Conservation (phyloP, 1,140 invertebrate species). For the Procambarus clarkii region DNA sequence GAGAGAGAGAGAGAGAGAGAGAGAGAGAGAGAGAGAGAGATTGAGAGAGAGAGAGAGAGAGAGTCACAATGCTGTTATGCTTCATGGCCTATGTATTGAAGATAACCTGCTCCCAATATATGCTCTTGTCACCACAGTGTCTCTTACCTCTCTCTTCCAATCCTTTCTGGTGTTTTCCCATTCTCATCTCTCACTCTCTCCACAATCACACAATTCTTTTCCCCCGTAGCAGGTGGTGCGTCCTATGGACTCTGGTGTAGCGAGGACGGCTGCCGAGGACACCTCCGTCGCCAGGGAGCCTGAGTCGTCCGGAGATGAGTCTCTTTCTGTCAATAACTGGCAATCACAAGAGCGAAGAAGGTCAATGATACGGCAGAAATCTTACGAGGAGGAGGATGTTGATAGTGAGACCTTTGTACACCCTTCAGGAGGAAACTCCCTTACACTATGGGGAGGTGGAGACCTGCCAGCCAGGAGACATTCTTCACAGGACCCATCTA, state of each 20-base stretch:
- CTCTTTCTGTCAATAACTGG: constrained; percentile 31
- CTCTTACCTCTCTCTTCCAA: too few species aligned
- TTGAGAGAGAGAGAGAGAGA: too few species aligned
- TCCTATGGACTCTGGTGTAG: constrained; percentile 24
- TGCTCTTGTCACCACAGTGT: too few species aligned
- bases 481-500: constrained; percentile 67
- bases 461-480: constrained; percentile 64
- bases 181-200: too few species aligned
- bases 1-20: too few species aligned
- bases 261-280: constrained; percentile 37
- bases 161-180: too few species aligned
- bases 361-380: constrained; percentile 72
- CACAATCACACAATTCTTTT: too few species aligned
- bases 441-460: constrained; percentile 58
- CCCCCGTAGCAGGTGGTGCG: not conserved
- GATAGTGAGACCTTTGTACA: constrained; percentile 54
- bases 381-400: constrained; percentile 66
- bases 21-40: too few species aligned
- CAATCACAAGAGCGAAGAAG: constrained; percentile 50
- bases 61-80: too few species aligned
- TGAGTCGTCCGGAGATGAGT: constrained; percentile 69
- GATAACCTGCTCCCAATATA: too few species aligned
- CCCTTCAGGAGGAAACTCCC: constrained; percentile 20
- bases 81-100: too few species aligned
- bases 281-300: constrained; percentile 24